Evolutionary conservation across 2,113 vertebrate species (phyloP), one percentile per base, ranked within the genome.

Genomic region (Micronisus gabar): DNA sequence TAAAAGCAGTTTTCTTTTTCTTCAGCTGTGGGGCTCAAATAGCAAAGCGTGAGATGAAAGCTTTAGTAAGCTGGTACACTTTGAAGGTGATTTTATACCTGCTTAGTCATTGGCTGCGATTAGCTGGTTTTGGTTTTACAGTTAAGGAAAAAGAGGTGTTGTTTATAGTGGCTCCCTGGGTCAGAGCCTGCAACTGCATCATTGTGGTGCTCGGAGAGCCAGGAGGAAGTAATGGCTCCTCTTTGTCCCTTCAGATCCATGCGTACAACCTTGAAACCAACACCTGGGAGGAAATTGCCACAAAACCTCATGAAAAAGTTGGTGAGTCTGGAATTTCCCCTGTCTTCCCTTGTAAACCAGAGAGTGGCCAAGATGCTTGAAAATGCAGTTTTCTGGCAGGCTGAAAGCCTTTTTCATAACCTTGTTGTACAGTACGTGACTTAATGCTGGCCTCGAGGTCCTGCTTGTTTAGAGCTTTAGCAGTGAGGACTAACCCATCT

Each of bases 201-300:
- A 36, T 8, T 3, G 3, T 26, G 13, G 27, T 9, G 47, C 61
- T 73, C 41, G 19, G n/a, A 48, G 83, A 66, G 68, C 34, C 61
- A 20, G 36, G 47, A 75, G 13, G 9, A 53, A 20, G 50, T 93
- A 53, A 88, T 8, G 20, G 90, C 52, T 93, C 38, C 32, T 68
- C 41, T 97, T 45, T 70, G 47, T 30, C 65, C 82, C 50, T 71
- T 32, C 73, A 99, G 99, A 99, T 99, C 93, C 99, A 99, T 1
- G 99, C 99, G 0, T 99, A 99, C 98, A 99, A 99, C 97, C 98
- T 99, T 83, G 99, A 99, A 98, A 99, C 99, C 22, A 99, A 99
- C 96, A 99, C 99, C 30, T 99, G 99, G 99, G 99, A 99, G 91
- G 99, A 99, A 97, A 99, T 99, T 40, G 85, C 98, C 82, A 99